Base-by-base conservation (phyloP, 1,140 invertebrate genomes). In the Ctenoplectra terminalis region DNA sequence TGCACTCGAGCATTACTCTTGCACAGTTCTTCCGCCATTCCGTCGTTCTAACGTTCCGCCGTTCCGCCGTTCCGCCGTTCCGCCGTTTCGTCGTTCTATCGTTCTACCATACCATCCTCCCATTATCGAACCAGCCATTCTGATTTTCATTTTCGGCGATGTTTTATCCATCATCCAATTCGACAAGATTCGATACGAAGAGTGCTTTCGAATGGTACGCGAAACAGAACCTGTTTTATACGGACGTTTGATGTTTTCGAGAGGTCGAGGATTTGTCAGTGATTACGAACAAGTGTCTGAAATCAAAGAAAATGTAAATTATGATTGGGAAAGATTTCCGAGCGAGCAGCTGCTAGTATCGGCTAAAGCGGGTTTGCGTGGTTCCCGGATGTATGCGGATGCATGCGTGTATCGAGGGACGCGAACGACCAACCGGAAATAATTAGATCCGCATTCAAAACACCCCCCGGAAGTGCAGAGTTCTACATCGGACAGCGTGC, bases 341-440 rank as follows among this genome's bases (percentile, higher is more conserved):
- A n/a, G n/a, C 82, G 83, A 90, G 83, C 90, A 91, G 90, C 89
- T 91, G 90, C 75, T 34, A 17, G 1, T 17, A 6, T 60, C 0
- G 20, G 70, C 40, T 73, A 78, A n/a, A 87, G 71, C 73, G 66
- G 78, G n/a, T 48, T 63, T 20, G 60, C 78, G n/a, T n/a, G n/a
- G n/a, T n/a, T n/a, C n/a, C n/a, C n/a, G n/a, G n/a, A n/a, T n/a
- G n/a, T n/a, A n/a, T n/a, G n/a, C 90, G 91, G 90, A 91, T 92
- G 9, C 9, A 92, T 89, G 89, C 50, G 46, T 79, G 60, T 56
- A 82, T 82, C 88, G 90, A 90, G 87, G 86, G 70, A 63, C 74
- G 87, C 86, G 87, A 91, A 89, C 88, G 87, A 87, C 80, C 75
- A 74, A 82, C 88, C 91, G 91, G 91, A 93, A 92, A 87, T 93